Base-by-base conservation (phyloP, 2,113 vertebrate species). In the Phalacrocorax pelagicus region DNA sequence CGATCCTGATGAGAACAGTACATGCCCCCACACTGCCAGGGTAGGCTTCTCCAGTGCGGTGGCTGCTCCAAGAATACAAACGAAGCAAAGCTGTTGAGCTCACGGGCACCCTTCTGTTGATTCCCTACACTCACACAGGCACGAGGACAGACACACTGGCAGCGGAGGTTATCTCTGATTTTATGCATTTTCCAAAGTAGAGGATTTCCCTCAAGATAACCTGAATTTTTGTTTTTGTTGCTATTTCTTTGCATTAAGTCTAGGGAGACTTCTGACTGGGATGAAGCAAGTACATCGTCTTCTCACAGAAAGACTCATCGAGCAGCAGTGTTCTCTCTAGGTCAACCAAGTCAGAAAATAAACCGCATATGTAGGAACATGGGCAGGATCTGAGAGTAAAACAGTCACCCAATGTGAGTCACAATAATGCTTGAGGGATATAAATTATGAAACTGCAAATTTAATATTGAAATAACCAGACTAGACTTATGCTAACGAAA, bases 1-100 rank as follows among this genome's bases (percentile, higher is more conserved):
- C 0, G 0, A 38, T 15, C 30, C 70, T 9, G 19, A 63, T 18
- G 79, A 34, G 88, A 42, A 4, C 0, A 0, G 32, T 26, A 24
- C 65, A 15, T 5, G 1, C 11, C 42, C 77, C 38, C 70, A 59
- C 66, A 13, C 8, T 44, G 46, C 54, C 74, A 82, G 84, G 44
- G 14, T 0, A 61, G 47, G 29, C 12, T 55, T 34, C 62, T 52
- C 26, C 62, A 58, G 12, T 0, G 8, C 15, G 7, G 67, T 11
- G 46, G 11, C 38, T 8, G 3, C 5, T 12, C 34, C 16, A 2
- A 52, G 44, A 11, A 36, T 20, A 13, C 23, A 42, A n/a, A 72
- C 3, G 29, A 21, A 52, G 47, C 52, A 79, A 57, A 84, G 44
- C 32, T 85, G 32, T 2, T 9, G 27, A 55, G 62, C 36, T 62